Evolutionary conservation across 1,140 invertebrate species (phyloP).

Genomic region (Paraescarpia echinospica): DNA sequence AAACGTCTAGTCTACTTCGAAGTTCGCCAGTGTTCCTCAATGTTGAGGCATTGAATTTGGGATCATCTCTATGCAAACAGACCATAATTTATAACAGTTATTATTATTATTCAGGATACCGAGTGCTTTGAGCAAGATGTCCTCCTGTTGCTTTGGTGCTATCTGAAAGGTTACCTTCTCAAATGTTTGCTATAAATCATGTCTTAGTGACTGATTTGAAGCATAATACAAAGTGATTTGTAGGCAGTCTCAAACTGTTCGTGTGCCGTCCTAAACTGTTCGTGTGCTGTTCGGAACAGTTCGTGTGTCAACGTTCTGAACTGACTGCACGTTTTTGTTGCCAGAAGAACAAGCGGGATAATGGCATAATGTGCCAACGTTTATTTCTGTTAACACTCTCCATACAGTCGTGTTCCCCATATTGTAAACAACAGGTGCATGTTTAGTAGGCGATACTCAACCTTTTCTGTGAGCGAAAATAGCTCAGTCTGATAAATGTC

Average conservation of each 20-base stretch:
- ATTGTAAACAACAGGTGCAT: too few species aligned
- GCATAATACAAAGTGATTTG: neutral
- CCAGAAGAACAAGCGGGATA: neutral
- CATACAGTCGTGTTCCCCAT: neutral
- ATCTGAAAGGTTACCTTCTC: neutral
- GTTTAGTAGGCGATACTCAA: neutral
- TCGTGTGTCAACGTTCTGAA: neutral
- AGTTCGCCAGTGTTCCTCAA: neutral
- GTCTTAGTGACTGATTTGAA: too few species aligned
- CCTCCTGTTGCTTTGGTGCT: neutral
- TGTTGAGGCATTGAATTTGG: neutral
- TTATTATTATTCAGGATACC: neutral
- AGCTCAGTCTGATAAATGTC: neutral
- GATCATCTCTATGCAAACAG: neutral
- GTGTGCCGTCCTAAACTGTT: neutral
- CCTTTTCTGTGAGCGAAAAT: neutral
- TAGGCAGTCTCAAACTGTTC: neutral
- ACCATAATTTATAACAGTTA: neutral
- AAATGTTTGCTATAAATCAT: too few species aligned
- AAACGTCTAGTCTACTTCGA: neutral
- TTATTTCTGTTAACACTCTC: neutral
- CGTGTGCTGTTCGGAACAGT: neutral
- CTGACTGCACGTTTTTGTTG: neutral
- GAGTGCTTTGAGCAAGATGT: neutral
- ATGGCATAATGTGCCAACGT: neutral